These are phyloP conservation scores for Trichonephila inaurata DNA, from an alignment of 1,140 invertebrate genomes.

Conservation along the genomic window DNA sequence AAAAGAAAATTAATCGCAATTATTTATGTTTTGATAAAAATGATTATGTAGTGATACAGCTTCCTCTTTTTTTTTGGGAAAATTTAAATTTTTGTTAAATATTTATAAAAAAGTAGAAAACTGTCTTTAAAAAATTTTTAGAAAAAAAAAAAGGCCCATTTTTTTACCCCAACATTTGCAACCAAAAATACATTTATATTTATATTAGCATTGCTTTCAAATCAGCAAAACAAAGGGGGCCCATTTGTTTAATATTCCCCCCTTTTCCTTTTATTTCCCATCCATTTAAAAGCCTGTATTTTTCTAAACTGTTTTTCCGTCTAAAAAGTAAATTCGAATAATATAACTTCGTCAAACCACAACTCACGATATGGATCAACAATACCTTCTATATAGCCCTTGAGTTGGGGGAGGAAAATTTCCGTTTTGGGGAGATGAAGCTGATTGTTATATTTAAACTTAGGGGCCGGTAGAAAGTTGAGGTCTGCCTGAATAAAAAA, in stretches of 20 bases:
- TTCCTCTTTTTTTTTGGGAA: too few species aligned
- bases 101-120: too few species aligned
- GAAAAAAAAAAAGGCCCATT: too few species aligned
- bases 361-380: slow-evolving; percentile 30
- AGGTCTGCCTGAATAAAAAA: slow-evolving; percentile 19
- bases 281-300: neutral
- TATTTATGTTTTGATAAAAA: too few species aligned
- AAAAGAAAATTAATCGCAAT: too few species aligned
- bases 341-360: slow-evolving; percentile 15
- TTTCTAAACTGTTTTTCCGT: neutral
- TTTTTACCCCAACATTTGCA: neutral
- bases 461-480: slow-evolving; percentile 7
- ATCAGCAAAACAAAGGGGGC: neutral
- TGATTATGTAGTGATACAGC: too few species aligned
- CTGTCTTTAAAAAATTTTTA: too few species aligned
- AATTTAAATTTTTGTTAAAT: too few species aligned
- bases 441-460: slow-evolving; percentile 19
- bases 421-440: neutral
- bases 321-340: neutral
- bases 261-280: neutral
- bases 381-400: neutral
- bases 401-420: neutral
- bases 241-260: neutral
- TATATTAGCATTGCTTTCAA: neutral
- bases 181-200: neutral